Evolutionary conservation across 2,113 vertebrate species (phyloP).

Genomic region (Tachuris rubrigastra): DNA sequence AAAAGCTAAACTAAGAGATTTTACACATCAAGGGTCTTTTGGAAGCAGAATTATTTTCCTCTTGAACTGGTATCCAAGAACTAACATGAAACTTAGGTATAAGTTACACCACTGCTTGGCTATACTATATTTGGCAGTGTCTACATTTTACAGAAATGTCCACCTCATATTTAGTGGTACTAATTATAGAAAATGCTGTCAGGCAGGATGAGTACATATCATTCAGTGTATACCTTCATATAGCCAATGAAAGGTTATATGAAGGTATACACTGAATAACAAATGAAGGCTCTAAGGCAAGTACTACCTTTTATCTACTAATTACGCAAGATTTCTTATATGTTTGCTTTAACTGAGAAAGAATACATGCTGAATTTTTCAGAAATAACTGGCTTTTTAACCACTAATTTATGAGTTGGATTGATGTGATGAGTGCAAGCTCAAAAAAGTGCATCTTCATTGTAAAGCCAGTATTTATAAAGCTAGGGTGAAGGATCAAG

Average conservation of each 20-base stretch:
- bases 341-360: neutral
- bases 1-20: neutral
- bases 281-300: neutral
- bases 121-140: constrained; percentile 71
- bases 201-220: constrained; percentile 24
- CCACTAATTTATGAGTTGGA: neutral
- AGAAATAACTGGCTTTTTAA: neutral
- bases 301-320: neutral
- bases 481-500: neutral
- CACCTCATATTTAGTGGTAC: constrained; percentile 49
- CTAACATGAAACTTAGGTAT: constrained; percentile 41
- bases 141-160: constrained; percentile 69
- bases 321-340: neutral
- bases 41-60: neutral
- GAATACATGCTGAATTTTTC: neutral
- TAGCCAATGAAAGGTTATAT: no score
- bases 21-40: neutral
- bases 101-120: constrained; percentile 51
- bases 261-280: no score
- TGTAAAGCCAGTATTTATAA: neutral
- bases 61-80: neutral
- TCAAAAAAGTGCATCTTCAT: neutral
- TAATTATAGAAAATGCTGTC: constrained; percentile 75
- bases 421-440: neutral
- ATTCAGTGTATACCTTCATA: neutral